These are phyloP conservation scores for Cheilosia vulpina DNA, from an alignment of 2,888 invertebrate species.

Conservation along the genomic window DNA sequence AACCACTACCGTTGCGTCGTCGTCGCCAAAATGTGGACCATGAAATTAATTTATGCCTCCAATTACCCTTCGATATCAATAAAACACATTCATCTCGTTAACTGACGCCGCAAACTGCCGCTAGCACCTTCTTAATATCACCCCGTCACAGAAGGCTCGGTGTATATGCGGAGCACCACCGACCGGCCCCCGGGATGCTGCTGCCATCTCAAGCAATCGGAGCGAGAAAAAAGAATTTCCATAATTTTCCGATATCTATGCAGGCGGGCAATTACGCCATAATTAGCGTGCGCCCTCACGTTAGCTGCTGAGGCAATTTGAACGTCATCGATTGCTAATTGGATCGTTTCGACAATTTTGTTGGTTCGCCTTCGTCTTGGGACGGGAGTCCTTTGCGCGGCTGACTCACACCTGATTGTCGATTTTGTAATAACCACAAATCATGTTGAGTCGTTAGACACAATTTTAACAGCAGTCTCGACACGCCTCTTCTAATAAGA, in stretches of 20 bases:
- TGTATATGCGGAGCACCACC: conserved; percentile 10
- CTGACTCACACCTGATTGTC: conserved; percentile 64
- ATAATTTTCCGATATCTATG: conserved; percentile 84
- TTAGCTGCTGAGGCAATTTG: conserved; percentile 71
- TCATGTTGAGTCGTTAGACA: conserved; percentile 71
- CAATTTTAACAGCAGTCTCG: conserved; percentile 69
- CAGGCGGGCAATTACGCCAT: conserved; percentile 83
- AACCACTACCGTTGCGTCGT: background rate
- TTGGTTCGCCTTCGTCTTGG: conserved; percentile 8
- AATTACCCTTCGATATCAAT: conserved; percentile 83
- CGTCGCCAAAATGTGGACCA: conserved; percentile 78
- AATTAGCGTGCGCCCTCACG: conserved; percentile 80
- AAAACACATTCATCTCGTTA: conserved; percentile 82
- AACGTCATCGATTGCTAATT: conserved; percentile 77
- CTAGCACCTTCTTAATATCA: conserved; percentile 75
- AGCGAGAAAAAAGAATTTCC: conserved; percentile 79
- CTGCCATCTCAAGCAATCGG: conserved; percentile 55
- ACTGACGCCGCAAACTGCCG: conserved; percentile 74
- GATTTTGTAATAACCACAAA: conserved; percentile 72
- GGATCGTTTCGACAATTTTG: conserved; percentile 68
- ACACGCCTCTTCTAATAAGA: conserved; percentile 73
- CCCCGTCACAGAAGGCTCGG: background rate
- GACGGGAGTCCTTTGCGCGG: conserved; percentile 22
- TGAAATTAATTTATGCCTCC: conserved; percentile 84
- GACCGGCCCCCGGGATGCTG: conserved; percentile 29